Percentiles rank a stretch among this genome's conserved stretches.
These are phyloP conservation scores for Orbicella faveolata DNA, from an alignment of 64 coral and sea anemone species.

Conservation along the genomic window DNA sequence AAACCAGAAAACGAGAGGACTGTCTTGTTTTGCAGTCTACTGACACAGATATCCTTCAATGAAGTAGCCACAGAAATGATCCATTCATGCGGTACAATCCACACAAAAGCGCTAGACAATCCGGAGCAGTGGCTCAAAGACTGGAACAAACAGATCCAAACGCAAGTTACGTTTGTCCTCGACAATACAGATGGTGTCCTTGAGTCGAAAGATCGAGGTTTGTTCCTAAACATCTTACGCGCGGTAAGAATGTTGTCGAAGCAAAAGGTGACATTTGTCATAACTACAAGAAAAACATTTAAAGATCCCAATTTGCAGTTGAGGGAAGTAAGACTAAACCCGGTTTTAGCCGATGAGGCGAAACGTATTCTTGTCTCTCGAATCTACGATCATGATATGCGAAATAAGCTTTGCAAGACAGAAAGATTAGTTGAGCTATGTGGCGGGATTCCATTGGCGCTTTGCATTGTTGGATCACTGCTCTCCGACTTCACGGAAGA, in stretches of 20 bases:
- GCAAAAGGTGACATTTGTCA: constrained; percentile 34
- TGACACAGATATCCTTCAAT: neutral
- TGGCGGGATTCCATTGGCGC: constrained; percentile 42
- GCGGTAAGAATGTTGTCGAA: constrained; percentile 18
- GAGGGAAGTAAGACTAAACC: neutral
- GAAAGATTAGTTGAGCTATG: constrained; percentile 50
- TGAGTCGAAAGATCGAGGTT: neutral
- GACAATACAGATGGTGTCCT: constrained; percentile 46
- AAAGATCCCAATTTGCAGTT: neutral
- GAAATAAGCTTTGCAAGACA: neutral
- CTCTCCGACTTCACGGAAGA: constrained; percentile 17
- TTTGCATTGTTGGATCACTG: constrained; percentile 52
- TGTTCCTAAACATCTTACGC: constrained; percentile 38
- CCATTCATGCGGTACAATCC: constrained; percentile 1
- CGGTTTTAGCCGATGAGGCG: neutral
- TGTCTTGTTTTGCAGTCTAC: constrained; percentile 33
- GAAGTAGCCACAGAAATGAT: constrained; percentile 17
- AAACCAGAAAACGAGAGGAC: neutral
- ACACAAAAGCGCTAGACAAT: neutral
- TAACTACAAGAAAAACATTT: constrained; percentile 43
- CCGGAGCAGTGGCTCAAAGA: constrained; percentile 1
- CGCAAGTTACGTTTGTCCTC: constrained; percentile 29
- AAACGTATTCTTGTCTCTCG: neutral
- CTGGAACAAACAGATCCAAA: constrained; percentile 26
- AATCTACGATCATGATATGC: neutral